Percentiles rank a stretch among this genome's conserved stretches.
Evolutionary conservation across 92 coral and sea anemone species (phyloP).

Genomic region (Heliopora coerulea): DNA sequence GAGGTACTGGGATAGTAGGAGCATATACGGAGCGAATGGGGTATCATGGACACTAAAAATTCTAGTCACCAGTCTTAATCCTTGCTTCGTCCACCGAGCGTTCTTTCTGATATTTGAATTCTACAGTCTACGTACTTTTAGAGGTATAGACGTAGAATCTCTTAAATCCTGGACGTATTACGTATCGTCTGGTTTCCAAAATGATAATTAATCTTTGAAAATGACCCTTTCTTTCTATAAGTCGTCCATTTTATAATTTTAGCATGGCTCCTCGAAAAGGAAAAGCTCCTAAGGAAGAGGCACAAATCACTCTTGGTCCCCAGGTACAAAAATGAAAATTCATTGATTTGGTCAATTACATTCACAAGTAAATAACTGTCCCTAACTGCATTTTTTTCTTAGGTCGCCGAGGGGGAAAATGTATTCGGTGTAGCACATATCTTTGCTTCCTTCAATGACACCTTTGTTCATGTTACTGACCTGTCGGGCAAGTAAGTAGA

Average conservation of each 20-base stretch:
- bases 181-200: background rate
- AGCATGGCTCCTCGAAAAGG: constrained; percentile 99
- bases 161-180: constrained; percentile 7
- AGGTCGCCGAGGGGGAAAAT: constrained; percentile 94
- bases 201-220: background rate
- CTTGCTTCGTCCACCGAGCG: background rate
- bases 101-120: constrained; percentile 37
- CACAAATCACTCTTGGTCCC: constrained; percentile 92
- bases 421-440: constrained; percentile 98
- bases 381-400: constrained; percentile 12
- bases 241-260: constrained; percentile 16
- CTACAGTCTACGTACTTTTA: background rate
- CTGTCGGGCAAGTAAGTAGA: constrained; percentile 97
- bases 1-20: background rate
- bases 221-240: constrained; percentile 8
- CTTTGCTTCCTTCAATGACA: constrained; percentile 97
- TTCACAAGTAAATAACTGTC: background rate
- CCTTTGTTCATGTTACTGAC: constrained; percentile 98
- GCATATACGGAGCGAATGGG: background rate
- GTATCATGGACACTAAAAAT: background rate
- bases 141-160: constrained; percentile 33
- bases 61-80: constrained; percentile 1
- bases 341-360: background rate
- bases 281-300: constrained; percentile 74
- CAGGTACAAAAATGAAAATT: constrained; percentile 57